A percentile compares a stretch with the other conserved stretches of the same genome.
Conservation (phyloP, 2,888 invertebrate species). For the Merodon equestris region DNA sequence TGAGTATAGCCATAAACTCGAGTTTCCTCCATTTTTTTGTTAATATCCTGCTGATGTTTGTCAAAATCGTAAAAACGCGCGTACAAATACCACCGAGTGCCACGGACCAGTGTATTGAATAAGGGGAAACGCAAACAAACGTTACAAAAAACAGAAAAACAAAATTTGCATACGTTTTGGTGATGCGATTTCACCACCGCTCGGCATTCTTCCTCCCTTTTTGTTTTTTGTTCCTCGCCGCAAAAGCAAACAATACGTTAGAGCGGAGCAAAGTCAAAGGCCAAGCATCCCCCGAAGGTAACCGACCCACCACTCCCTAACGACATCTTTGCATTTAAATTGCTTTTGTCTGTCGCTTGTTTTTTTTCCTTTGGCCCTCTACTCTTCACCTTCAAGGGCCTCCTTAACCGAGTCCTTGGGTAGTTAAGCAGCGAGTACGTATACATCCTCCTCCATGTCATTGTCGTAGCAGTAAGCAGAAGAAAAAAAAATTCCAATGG, state of each 20-base stretch:
- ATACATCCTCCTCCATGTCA: slow-evolving; percentile 28
- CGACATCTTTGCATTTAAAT: slow-evolving; percentile 59
- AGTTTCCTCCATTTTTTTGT: not conserved
- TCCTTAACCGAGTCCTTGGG: slow-evolving; percentile 28
- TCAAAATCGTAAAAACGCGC: slow-evolving; percentile 32
- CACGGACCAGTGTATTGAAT: not conserved
- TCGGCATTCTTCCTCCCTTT: not conserved
- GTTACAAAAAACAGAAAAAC: not conserved
- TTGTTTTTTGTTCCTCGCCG: slow-evolving; percentile 15
- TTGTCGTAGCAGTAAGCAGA: slow-evolving; percentile 34
- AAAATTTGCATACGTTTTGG: slow-evolving; percentile 37
- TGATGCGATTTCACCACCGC: slow-evolving; percentile 28
- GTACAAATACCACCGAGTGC: slow-evolving; percentile 17
- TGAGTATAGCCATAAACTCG: not conserved
- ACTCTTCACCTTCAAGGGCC: slow-evolving; percentile 15
- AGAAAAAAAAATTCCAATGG: slow-evolving; percentile 22
- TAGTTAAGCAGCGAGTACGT: slow-evolving; percentile 9
- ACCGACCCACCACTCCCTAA: slow-evolving; percentile 26
- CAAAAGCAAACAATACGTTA: slow-evolving; percentile 22
- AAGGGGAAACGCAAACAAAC: not conserved
- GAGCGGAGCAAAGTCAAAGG: slow-evolving; percentile 40
- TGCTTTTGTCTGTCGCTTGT: slow-evolving; percentile 54
- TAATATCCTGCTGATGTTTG: slow-evolving; percentile 18
- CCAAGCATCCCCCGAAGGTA: slow-evolving; percentile 52
- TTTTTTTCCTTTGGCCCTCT: slow-evolving; percentile 6